Conservation (phyloP, 2,113 vertebrate species). For the Cariama cristata region DNA sequence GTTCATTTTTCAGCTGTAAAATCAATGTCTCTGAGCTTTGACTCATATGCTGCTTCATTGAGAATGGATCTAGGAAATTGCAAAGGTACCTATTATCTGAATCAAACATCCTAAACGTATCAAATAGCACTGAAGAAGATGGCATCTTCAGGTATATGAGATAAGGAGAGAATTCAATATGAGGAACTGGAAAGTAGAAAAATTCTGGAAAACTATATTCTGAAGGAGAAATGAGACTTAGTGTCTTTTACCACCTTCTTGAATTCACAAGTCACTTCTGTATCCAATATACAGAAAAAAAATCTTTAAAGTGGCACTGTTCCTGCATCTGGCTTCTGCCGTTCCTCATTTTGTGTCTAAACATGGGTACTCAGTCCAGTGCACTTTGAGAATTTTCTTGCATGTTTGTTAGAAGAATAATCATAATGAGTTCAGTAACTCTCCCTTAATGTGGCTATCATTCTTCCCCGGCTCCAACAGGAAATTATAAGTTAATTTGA, state of each 20-base stretch:
- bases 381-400: background rate
- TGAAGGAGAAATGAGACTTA: background rate
- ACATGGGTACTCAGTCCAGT: background rate
- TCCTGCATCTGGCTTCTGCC: conserved; percentile 18
- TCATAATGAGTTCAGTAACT: background rate
- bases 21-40: background rate
- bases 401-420: conserved; percentile 4
- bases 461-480: conserved; percentile 35
- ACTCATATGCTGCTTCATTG: background rate
- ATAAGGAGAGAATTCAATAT: background rate
- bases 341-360: background rate
- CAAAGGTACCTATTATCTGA: background rate
- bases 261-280: background rate
- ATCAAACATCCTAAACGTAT: background rate
- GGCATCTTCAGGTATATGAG: background rate
- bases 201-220: background rate
- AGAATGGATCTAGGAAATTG: background rate
- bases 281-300: background rate
- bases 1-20: background rate
- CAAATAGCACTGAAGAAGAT: background rate
- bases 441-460: conserved; percentile 28
- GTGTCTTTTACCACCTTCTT: background rate
- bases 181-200: background rate
- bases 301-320: background rate
- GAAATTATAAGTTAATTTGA: background rate